Evolutionary conservation across 2,888 invertebrate species (phyloP).

Genomic region (Drosophila atroscutellata): DNA sequence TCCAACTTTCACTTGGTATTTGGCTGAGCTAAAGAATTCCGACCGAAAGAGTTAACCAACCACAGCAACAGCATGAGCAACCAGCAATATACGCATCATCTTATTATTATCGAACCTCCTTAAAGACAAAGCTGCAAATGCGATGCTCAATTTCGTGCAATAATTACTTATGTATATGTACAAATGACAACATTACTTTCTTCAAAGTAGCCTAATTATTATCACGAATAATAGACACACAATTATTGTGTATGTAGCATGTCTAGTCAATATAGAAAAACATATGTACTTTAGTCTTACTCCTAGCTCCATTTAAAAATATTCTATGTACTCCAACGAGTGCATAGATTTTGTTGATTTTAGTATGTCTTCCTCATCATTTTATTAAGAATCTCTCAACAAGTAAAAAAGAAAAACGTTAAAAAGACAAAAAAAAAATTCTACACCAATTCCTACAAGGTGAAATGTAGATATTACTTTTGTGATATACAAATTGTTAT

Average conservation of each 20-base stretch:
- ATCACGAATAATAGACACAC: conserved; percentile 59
- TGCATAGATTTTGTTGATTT: conserved; percentile 50
- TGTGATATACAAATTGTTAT: conserved; percentile 77
- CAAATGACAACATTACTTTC: conserved; percentile 78
- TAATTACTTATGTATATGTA: conserved; percentile 69
- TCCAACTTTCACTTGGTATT: conserved; percentile 92
- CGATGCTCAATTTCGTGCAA: conserved; percentile 45
- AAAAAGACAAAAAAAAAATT: conserved; percentile 45
- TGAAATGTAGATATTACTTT: conserved; percentile 81
- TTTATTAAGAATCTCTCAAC: conserved; percentile 55
- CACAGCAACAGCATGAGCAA: neutral
- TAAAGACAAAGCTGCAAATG: conserved; percentile 25
- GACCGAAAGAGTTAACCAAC: conserved; percentile 80
- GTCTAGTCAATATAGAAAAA: conserved; percentile 68
- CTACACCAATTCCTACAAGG: conserved; percentile 78
- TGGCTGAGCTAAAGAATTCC: conserved; percentile 89
- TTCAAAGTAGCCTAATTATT: conserved; percentile 60
- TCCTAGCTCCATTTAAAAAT: conserved; percentile 56
- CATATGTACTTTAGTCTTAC: conserved; percentile 66
- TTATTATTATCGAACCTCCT: conserved; percentile 17
- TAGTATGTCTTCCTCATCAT: conserved; percentile 33
- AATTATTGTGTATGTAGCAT: conserved; percentile 71
- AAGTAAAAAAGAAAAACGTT: conserved; percentile 47
- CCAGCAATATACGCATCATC: neutral
- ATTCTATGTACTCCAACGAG: conserved; percentile 55